These are phyloP conservation scores for Lepidostoma basale DNA, from an alignment of 1,140 invertebrate genomes.

Conservation along the genomic window DNA sequence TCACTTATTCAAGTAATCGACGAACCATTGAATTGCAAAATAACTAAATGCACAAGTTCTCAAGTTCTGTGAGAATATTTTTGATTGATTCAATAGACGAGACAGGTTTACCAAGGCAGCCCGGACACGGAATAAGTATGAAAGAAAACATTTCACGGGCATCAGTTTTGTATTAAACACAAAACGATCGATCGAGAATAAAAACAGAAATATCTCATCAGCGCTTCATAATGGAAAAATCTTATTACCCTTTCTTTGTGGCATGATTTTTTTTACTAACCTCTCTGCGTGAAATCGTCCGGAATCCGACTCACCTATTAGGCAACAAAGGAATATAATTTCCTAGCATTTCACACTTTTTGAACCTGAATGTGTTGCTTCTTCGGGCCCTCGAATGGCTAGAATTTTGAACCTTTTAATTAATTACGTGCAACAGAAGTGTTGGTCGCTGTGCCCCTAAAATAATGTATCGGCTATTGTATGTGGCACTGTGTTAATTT, in stretches of 20 bases:
- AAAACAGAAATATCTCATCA: conserved; percentile 31
- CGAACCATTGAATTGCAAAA: too few species aligned
- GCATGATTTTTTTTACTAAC: background rate
- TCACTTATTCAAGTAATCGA: too few species aligned
- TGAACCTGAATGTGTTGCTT: background rate
- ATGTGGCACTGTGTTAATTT: too few species aligned
- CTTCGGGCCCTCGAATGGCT: background rate
- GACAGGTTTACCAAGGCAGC: too few species aligned
- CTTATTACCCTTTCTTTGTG: conserved; percentile 24
- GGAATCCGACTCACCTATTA: conserved; percentile 36
- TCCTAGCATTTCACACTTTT: conserved; percentile 35
- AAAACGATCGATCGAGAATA: conserved; percentile 23
- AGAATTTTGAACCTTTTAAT: conserved; percentile 1
- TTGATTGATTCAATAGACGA: too few species aligned
- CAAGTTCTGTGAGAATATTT: too few species aligned
- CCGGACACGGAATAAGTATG: too few species aligned
- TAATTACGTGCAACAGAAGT: conserved; percentile 13
- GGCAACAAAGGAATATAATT: conserved; percentile 36
- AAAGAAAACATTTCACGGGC: conserved; percentile 20
- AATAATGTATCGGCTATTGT: background rate
- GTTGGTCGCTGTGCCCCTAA: background rate
- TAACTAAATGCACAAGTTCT: too few species aligned
- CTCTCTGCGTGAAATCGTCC: conserved; percentile 24
- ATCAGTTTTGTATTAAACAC: background rate
- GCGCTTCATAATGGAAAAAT: conserved; percentile 27